Percentiles rank a stretch among this genome's conserved stretches.
Evolutionary conservation across 2,797 vertebrate genomes (phyloP).

Genomic region (Neosilurus mollespiculum): DNA sequence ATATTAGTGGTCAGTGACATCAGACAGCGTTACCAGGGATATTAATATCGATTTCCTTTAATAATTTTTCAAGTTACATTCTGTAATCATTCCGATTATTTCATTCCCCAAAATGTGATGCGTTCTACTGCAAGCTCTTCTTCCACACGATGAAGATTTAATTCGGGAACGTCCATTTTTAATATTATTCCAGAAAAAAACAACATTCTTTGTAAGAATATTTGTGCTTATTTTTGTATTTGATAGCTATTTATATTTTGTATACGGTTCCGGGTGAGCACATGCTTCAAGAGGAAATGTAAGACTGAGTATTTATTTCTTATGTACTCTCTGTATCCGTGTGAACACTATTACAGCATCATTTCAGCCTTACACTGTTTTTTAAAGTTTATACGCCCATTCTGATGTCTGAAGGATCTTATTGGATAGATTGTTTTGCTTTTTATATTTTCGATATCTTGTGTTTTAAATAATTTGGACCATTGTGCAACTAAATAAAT

Average conservation of each 20-base stretch:
- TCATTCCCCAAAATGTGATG: not conserved
- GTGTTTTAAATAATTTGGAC: not conserved
- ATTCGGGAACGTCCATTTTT: conserved; percentile 24
- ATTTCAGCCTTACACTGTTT: conserved; percentile 4
- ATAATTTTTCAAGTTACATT: not conserved
- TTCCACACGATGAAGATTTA: conserved; percentile 36
- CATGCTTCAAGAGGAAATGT: conserved; percentile 33
- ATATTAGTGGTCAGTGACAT: not conserved
- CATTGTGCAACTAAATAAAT: conserved; percentile 15
- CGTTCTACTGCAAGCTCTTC: conserved; percentile 6
- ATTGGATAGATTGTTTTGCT: not conserved
- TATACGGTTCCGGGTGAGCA: conserved; percentile 59
- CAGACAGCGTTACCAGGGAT: not conserved
- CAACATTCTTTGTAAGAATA: conserved; percentile 63
- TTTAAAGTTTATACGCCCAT: conserved; percentile 12
- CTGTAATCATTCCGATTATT: not conserved
- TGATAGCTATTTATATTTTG: conserved; percentile 82
- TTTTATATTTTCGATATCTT: not conserved
- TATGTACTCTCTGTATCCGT: conserved; percentile 21
- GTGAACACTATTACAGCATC: conserved; percentile 11
- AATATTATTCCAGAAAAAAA: conserved; percentile 56
- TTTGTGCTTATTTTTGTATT: conserved; percentile 78
- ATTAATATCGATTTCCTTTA: not conserved
- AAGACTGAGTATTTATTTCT: conserved; percentile 51
- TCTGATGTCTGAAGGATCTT: conserved; percentile 26